Percentiles rank a stretch among this genome's conserved stretches.
Conservation (phyloP, 2,113 vertebrate species). For the Speoplatyrhinus poulsoni region DNA sequence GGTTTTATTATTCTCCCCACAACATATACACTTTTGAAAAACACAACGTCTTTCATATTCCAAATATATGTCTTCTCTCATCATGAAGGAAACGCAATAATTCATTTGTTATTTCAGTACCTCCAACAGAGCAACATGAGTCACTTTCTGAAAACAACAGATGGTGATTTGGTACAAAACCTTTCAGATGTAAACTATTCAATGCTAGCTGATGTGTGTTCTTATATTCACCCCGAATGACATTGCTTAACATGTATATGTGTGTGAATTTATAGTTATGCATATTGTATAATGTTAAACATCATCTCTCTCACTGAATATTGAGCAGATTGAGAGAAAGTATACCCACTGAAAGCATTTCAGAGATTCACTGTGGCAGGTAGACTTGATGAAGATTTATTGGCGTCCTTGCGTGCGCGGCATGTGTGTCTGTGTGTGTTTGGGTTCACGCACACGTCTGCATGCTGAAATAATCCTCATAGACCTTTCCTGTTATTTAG, state of each 20-base stretch:
- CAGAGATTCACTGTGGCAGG: constrained; percentile 51
- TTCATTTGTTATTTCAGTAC: neutral
- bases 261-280: neutral
- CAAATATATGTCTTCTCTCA: neutral
- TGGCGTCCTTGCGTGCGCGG: neutral
- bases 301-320: constrained; percentile 48
- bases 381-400: constrained; percentile 58
- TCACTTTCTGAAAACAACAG: neutral
- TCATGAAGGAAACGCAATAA: neutral
- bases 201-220: too few relatives aligned
- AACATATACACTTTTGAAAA: neutral
- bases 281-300: neutral
- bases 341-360: constrained; percentile 43
- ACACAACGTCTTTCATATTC: neutral
- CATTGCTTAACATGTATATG: neutral
- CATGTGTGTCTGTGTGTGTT: constrained; percentile 5
- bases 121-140: neutral
- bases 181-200: constrained; percentile 6
- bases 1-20: neutral
- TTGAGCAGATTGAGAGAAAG: constrained; percentile 34
- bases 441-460: neutral
- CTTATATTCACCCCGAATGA: too few relatives aligned
- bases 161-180: neutral
- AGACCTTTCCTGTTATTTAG: constrained; percentile 43
- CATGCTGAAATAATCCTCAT: constrained; percentile 18